Conservation (phyloP, 2,113 vertebrate species). For the Alethe diademata region DNA sequence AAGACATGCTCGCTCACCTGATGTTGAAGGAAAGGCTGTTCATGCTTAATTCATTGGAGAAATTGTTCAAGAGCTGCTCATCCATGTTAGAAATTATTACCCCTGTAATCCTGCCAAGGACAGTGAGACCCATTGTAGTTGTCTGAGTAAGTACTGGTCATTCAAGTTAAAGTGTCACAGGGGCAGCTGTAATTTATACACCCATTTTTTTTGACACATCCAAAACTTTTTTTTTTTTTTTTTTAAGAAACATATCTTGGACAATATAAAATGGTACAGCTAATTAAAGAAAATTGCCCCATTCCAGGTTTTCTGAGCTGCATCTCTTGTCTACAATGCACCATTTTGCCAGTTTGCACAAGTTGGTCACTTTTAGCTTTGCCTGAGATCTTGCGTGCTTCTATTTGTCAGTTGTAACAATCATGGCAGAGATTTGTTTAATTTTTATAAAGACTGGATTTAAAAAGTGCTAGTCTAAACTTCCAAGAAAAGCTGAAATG, state of each 20-base stretch:
- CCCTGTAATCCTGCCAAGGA: conserved; percentile 66
- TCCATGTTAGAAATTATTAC: conserved; percentile 71
- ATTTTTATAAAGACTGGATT: conserved; percentile 28
- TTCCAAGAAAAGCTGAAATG: conserved; percentile 43
- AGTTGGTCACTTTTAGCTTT: neutral
- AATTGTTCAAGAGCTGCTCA: conserved; percentile 65
- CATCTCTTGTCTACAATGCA: neutral
- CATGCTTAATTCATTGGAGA: conserved; percentile 62
- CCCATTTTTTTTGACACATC: conserved; percentile 48
- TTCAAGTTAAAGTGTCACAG: conserved; percentile 44
- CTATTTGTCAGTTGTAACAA: neutral
- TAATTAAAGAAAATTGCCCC: neutral
- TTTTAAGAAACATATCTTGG: neutral
- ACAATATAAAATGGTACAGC: neutral
- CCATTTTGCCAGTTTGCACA: neutral
- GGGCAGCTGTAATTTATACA: conserved; percentile 61
- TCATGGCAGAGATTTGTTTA: neutral
- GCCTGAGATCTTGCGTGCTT: neutral
- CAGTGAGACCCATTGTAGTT: conserved; percentile 53
- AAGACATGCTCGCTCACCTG: conserved; percentile 16
- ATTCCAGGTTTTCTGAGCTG: neutral
- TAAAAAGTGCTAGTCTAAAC: neutral
- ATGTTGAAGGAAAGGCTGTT: conserved; percentile 55
- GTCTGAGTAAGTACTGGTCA: conserved; percentile 14
- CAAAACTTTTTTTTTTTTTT: neutral